Evolutionary conservation across 2,888 invertebrate genomes (phyloP).

Genomic region (Epirrita christyi): DNA sequence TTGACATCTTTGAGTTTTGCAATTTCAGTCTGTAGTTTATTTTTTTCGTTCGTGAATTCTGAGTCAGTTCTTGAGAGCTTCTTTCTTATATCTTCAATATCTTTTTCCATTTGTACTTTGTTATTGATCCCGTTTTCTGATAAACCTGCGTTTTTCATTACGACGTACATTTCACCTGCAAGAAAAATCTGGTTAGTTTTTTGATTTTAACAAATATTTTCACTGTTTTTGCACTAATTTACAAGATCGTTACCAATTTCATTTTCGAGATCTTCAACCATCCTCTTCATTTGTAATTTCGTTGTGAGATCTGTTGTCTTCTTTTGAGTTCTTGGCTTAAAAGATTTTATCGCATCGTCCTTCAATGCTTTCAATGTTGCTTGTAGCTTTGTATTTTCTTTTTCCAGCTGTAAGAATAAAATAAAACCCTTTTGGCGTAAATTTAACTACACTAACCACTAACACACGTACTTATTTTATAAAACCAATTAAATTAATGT

Average conservation of each 20-base stretch:
- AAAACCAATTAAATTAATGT: too few species aligned
- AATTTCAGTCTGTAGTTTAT: conserved; percentile 77
- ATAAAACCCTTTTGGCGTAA: background rate
- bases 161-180: conserved; percentile 84
- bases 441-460: too few species aligned
- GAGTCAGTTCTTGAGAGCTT: conserved; percentile 79
- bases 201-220: background rate
- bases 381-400: conserved; percentile 87
- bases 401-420: conserved; percentile 75
- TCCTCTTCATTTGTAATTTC: conserved; percentile 90
- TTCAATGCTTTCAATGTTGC: conserved; percentile 87
- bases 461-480: too few species aligned
- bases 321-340: conserved; percentile 89
- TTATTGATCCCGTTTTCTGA: conserved; percentile 78
- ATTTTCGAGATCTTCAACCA: conserved; percentile 94
- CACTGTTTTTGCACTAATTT: background rate
- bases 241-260: conserved; percentile 87
- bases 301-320: conserved; percentile 89
- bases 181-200: background rate
- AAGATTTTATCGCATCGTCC: conserved; percentile 86
- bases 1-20: conserved; percentile 81
- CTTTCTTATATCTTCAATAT: conserved; percentile 81
- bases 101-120: conserved; percentile 76
- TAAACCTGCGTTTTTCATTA: conserved; percentile 86
- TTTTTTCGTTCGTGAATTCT: conserved; percentile 82